Conservation (phyloP, 2,113 vertebrate genomes). For the Vidua macroura region DNA sequence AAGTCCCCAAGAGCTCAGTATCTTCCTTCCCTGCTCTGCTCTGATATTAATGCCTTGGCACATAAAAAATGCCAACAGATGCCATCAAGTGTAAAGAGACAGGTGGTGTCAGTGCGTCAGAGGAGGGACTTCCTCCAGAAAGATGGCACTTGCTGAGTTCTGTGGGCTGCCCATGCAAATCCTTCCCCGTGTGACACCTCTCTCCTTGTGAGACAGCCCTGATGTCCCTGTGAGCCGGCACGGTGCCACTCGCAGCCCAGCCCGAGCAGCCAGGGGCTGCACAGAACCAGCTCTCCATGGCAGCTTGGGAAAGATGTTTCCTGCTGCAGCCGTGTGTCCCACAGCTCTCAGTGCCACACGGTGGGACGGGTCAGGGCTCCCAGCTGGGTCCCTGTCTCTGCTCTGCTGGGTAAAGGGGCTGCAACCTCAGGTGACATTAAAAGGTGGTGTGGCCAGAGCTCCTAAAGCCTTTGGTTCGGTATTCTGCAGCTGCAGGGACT, state of each 20-base stretch:
- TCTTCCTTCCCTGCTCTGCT: constrained; percentile 16
- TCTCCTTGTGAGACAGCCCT: constrained; percentile 41
- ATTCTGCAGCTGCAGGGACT: not conserved
- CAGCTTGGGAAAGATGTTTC: not conserved
- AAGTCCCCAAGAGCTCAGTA: not conserved
- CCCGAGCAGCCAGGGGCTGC: not conserved
- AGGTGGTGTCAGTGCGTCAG: constrained; percentile 71
- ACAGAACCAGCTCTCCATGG: rapidly evolving
- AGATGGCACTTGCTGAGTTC: constrained; percentile 53
- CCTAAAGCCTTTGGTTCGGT: not conserved
- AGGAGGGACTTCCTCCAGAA: constrained; percentile 72
- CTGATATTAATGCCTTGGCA: constrained; percentile 69
- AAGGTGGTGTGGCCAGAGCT: not conserved
- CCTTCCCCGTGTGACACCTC: constrained; percentile 29
- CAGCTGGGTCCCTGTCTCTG: not conserved
- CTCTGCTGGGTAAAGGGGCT: not conserved
- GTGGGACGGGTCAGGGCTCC: not conserved
- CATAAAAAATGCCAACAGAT: constrained; percentile 72
- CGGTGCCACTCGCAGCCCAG: not conserved
- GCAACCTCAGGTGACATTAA: not conserved
- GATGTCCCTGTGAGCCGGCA: constrained; percentile 31
- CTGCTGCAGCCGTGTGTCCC: not conserved
- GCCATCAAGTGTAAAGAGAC: constrained; percentile 68
- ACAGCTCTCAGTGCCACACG: not conserved
- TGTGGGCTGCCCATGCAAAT: constrained; percentile 64